These are phyloP conservation scores for Lepidothrix coronata DNA, from an alignment of 2,113 vertebrate genomes.

Conservation along the genomic window DNA sequence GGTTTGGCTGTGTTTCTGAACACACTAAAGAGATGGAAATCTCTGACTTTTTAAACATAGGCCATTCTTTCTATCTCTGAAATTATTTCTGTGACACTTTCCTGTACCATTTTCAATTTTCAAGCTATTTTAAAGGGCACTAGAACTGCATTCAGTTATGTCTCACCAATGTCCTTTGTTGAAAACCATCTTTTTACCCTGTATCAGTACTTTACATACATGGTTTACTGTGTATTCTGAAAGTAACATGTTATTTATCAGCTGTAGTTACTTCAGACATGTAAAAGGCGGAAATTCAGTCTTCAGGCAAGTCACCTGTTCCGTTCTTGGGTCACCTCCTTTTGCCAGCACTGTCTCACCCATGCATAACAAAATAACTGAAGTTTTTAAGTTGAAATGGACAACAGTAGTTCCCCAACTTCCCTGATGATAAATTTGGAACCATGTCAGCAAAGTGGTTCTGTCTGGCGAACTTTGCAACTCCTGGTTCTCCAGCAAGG, in stretches of 20 bases:
- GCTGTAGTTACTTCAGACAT: not conserved
- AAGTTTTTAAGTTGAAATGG: conserved; percentile 1
- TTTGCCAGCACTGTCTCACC: not conserved
- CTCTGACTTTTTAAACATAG: not conserved
- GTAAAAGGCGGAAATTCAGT: not conserved
- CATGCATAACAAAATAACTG: not conserved
- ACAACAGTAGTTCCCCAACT: conserved; percentile 6
- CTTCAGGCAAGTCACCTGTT: conserved; percentile 25
- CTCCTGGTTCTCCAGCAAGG: conserved; percentile 1
- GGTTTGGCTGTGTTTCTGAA: not conserved
- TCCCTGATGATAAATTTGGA: not conserved
- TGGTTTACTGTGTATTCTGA: not conserved
- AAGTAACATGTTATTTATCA: not conserved
- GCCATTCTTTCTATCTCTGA: not conserved
- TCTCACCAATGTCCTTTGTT: not conserved
- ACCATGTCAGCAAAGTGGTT: not conserved
- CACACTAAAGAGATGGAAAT: not conserved
- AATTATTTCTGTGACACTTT: not conserved
- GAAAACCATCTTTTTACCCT: not conserved
- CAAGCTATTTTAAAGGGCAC: not conserved
- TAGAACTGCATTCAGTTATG: not conserved
- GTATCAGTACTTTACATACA: not conserved
- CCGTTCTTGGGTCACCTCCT: not conserved
- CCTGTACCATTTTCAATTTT: not conserved
- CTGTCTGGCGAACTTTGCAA: not conserved